Percentiles rank a stretch among this genome's conserved stretches.
Conservation (phyloP, 2,113 vertebrate species). For the Mionectes macconnelli region DNA sequence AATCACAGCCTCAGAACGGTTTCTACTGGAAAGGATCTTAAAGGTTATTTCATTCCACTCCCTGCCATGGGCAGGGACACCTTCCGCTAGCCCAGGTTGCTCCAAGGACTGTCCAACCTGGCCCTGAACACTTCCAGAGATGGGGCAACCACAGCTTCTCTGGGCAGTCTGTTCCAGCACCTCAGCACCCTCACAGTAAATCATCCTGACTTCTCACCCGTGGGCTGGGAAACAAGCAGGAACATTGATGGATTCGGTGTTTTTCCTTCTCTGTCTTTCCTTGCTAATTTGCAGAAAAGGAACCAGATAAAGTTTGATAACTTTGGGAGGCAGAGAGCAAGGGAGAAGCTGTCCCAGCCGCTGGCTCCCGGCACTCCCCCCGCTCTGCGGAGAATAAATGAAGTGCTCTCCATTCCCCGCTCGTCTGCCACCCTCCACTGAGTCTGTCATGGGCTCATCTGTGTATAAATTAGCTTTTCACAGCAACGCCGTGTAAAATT, state of each 20-base stretch:
- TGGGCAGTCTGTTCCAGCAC: neutral
- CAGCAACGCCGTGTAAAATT: conserved; percentile 66
- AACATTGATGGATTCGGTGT: neutral
- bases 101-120: rapidly evolving
- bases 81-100: rapidly evolving
- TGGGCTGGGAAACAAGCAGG: neutral
- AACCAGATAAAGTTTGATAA: conserved; percentile 45
- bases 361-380: neutral
- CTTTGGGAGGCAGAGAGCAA: neutral
- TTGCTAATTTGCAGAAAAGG: neutral
- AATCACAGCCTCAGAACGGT: neutral
- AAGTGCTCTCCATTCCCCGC: conserved; percentile 42
- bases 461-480: conserved; percentile 72
- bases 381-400: conserved; percentile 41
- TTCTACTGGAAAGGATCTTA: neutral
- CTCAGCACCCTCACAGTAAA: neutral
- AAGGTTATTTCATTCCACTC: neutral
- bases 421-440: conserved; percentile 62
- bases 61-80: neutral
- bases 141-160: neutral
- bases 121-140: neutral
- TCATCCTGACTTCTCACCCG: neutral
- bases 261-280: neutral
- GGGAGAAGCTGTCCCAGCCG: neutral
- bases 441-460: conserved; percentile 67